Base-by-base conservation (phyloP, 2,888 invertebrate genomes). In the Aphrophora alni region DNA sequence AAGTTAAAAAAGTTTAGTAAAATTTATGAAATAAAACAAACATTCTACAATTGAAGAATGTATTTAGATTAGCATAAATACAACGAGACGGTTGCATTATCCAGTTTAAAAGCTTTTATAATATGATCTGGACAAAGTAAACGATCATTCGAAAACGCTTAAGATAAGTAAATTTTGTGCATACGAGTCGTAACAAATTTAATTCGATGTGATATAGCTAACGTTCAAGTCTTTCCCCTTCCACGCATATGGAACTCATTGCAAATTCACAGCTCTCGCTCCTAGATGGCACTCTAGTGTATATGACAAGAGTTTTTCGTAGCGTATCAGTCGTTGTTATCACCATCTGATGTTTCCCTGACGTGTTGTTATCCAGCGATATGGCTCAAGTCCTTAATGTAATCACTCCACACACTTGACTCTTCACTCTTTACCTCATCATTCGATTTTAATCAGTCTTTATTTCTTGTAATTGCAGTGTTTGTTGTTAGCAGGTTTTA, bases 181-280 rank as follows among this genome's bases (percentile, higher is more conserved):
- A 44, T 44, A 44, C 44, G 44, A 12, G 44, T 44, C 44, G 44
- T 44, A 44, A 44, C 44, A 44, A 44, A 44, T 44, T 44, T 44
- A 44, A 44, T 44, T 44, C 44, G 14, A 44, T 14, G 44, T 44
- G 44, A 44, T 44, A 44, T 44, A 44, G 44, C 44, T 17, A 17
- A 14, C 44, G 10, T 17, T 44, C 14, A 4, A 2, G 14, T 33
- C 33, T 12, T 17, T 17, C 44, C 17, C 10, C 2, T 17, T 12
- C 44, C 44, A 3, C 12, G 12, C 44, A 44, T 44, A 44, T 44
- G 38, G 72, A 78, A 1, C 78, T 79, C 81, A 79, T 78, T 81
- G 78, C 72, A 75, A 75, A 79, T 79, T 78, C 85, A 84, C 84
- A 78, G 71, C 81, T 74, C 79, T 26, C 80, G 77, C 27, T 76